Conservation (phyloP, 2,888 invertebrate genomes). For the Aphrophora alni region DNA sequence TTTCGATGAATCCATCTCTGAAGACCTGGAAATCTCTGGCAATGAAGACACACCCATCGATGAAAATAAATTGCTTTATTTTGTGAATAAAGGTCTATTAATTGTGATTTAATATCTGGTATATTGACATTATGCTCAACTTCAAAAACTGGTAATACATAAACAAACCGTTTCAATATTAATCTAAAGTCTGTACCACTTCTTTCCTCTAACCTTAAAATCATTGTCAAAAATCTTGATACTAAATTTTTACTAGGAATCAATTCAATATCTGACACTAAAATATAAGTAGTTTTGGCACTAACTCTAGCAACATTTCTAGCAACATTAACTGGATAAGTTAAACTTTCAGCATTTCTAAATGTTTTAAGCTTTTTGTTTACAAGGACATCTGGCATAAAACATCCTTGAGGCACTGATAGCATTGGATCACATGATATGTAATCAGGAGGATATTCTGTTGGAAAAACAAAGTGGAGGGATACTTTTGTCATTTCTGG, state of each 20-base stretch:
- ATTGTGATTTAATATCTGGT: conserved; percentile 68
- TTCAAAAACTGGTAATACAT: conserved; percentile 76
- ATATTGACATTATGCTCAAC: conserved; percentile 66
- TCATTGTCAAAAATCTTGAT: conserved; percentile 64
- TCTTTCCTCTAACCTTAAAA: conserved; percentile 61
- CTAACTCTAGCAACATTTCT: conserved; percentile 72
- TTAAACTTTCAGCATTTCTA: conserved; percentile 56
- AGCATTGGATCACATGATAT: conserved; percentile 24
- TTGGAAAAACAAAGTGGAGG: conserved; percentile 70
- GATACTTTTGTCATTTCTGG: conserved; percentile 73
- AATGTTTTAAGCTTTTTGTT: conserved; percentile 48
- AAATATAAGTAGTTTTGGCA: conserved; percentile 67
- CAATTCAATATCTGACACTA: conserved; percentile 76
- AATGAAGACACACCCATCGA: conserved; percentile 72
- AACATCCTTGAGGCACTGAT: conserved; percentile 57
- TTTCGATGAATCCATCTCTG: conserved; percentile 65
- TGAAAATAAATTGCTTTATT: conserved; percentile 72
- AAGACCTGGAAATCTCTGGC: conserved; percentile 76
- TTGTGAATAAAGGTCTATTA: conserved; percentile 60
- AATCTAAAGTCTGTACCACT: conserved; percentile 57
- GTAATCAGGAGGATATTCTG: conserved; percentile 60
- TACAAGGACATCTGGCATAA: conserved; percentile 57
- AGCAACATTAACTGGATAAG: conserved; percentile 76
- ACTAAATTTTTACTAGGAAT: conserved; percentile 71
- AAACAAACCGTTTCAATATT: conserved; percentile 59